Percentiles rank a stretch among this genome's conserved stretches.
These are phyloP conservation scores for Leptestheria dahalacensis DNA, from an alignment of 1,140 invertebrate species.

Conservation along the genomic window DNA sequence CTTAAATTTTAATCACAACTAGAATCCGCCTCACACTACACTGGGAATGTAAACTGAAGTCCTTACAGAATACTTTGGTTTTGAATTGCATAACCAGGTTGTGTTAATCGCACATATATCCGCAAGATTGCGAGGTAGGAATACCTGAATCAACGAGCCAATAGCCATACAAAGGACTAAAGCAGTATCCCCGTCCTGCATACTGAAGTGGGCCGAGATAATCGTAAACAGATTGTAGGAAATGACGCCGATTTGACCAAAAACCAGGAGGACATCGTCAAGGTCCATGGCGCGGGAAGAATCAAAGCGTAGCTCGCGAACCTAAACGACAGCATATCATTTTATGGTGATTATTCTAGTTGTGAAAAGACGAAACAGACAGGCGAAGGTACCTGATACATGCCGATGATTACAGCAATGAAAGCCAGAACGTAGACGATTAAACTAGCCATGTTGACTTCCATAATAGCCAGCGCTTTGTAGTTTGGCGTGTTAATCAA, in stretches of 20 bases:
- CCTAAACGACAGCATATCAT: conserved; percentile 30
- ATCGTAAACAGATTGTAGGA: conserved; percentile 87
- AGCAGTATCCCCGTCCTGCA: conserved; percentile 57
- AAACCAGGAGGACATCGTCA: conserved; percentile 82
- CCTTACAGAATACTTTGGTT: no score
- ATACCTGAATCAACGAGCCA: conserved; percentile 52
- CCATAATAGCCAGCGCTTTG: conserved; percentile 46
- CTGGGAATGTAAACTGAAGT: no score
- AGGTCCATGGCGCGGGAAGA: conserved; percentile 67
- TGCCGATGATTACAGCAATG: conserved; percentile 62
- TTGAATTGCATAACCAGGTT: background rate
- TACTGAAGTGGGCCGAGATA: conserved; percentile 73
- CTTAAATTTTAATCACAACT: no score
- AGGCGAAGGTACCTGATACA: conserved; percentile 43
- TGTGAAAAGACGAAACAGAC: background rate
- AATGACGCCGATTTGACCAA: conserved; percentile 54
- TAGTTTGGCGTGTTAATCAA: conserved; percentile 43
- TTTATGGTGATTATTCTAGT: no score
- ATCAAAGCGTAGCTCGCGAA: conserved; percentile 69
- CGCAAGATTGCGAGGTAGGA: background rate
- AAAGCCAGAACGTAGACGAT: conserved; percentile 71
- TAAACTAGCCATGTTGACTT: conserved; percentile 81
- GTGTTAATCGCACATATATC: background rate
- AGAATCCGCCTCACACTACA: no score
- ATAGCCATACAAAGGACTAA: conserved; percentile 66